Evolutionary conservation across 2,113 vertebrate genomes (phyloP).

Genomic region (Danionella cerebrum): DNA sequence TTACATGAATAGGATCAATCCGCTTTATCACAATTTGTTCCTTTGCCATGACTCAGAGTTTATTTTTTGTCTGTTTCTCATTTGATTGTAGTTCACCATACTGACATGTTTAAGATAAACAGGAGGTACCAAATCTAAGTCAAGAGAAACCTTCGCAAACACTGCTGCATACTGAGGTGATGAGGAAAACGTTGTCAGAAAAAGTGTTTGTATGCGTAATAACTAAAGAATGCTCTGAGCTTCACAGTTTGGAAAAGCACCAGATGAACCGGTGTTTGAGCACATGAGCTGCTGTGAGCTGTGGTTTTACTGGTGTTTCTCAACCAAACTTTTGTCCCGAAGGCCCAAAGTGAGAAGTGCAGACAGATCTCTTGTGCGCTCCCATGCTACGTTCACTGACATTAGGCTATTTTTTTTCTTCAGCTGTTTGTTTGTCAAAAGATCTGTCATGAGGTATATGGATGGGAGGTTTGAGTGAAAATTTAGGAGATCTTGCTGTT

Average conservation of each 20-base stretch:
- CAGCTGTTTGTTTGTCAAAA: not conserved
- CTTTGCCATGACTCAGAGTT: too few species aligned
- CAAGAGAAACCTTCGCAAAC: too few species aligned
- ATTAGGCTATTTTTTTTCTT: slow-evolving; percentile 11
- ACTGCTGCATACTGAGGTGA: too few species aligned
- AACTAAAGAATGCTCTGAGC: not conserved
- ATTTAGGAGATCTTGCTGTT: not conserved
- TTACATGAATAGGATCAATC: too few species aligned
- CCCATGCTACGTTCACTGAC: not conserved
- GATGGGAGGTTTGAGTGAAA: not conserved
- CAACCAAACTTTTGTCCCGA: not conserved
- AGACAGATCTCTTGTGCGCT: slow-evolving; percentile 6
- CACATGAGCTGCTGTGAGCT: not conserved
- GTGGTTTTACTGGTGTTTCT: not conserved
- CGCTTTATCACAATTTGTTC: too few species aligned
- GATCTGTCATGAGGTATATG: not conserved
- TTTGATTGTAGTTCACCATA: too few species aligned
- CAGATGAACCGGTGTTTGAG: not conserved
- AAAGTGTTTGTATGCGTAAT: too few species aligned
- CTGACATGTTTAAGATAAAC: too few species aligned
- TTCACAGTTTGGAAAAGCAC: not conserved
- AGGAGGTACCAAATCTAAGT: too few species aligned
- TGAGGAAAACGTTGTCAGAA: too few species aligned
- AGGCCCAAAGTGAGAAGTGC: slow-evolving; percentile 12
- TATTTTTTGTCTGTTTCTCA: too few species aligned